A percentile compares a stretch with the other conserved stretches of the same genome.
phyloP scores from a whole-genome alignment of 2,113 vertebrate genomes.

The Coreoperca whiteheadi region DNA sequence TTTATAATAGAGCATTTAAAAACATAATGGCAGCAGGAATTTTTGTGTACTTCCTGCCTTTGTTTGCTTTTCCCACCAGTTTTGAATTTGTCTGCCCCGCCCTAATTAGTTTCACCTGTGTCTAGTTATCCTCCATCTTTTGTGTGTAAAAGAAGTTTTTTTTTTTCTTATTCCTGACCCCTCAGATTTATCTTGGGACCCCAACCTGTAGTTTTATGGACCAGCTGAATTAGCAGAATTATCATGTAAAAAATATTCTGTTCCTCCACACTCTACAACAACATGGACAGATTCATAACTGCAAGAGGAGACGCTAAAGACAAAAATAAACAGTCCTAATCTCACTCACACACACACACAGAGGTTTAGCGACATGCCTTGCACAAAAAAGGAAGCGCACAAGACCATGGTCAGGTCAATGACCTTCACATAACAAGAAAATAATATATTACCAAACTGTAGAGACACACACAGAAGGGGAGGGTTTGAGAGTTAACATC shows the following conservation, averaged over 20 bases:
- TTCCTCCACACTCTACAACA: neutral
- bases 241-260: neutral
- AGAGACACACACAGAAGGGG: neutral
- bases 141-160: too few species aligned
- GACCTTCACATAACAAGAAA: conserved; percentile 43
- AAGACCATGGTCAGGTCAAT: neutral
- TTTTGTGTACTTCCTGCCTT: too few species aligned
- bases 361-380: conserved; percentile 30
- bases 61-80: too few species aligned
- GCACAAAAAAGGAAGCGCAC: conserved; percentile 58
- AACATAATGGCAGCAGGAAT: too few species aligned
- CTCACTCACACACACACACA: neutral
- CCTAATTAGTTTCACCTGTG: too few species aligned
- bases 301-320: neutral
- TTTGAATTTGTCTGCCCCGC: too few species aligned
- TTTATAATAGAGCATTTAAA: too few species aligned
- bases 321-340: neutral
- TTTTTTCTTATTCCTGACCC: neutral
- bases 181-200: neutral
- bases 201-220: neutral
- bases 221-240: neutral
- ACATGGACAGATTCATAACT: neutral
- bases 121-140: too few species aligned
- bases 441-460: neutral
- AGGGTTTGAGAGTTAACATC: neutral